Conservation (phyloP, 2,113 vertebrate genomes). For the Benitochromis conjunctus region DNA sequence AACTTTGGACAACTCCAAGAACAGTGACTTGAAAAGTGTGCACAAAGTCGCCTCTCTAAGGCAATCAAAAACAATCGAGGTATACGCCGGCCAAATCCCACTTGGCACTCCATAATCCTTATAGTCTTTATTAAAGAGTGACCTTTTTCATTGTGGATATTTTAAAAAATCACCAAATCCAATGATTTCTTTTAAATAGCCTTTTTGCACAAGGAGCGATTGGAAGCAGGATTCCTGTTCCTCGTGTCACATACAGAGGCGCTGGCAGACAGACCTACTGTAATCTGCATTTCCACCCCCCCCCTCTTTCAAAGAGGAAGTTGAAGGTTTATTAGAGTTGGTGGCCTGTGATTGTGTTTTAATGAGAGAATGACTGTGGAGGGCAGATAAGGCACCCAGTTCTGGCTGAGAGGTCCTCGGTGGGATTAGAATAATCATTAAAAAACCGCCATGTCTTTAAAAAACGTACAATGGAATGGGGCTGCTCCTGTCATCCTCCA, state of each 20-base stretch:
- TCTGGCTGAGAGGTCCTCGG: conserved; percentile 72
- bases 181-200: conserved; percentile 29
- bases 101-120: conserved; percentile 31
- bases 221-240: conserved; percentile 67
- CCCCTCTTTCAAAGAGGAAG: conserved; percentile 71
- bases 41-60: background rate
- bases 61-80: conserved; percentile 49
- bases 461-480: conserved; percentile 70
- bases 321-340: conserved; percentile 89
- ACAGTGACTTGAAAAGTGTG: conserved; percentile 11
- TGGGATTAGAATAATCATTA: conserved; percentile 83
- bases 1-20: conserved; percentile 30
- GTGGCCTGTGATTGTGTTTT: conserved; percentile 89
- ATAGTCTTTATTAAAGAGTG: conserved; percentile 40
- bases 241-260: conserved; percentile 47
- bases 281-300: conserved; percentile 71
- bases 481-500: conserved; percentile 48
- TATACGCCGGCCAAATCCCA: background rate
- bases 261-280: conserved; percentile 64
- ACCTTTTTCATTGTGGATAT: conserved; percentile 37
- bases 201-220: conserved; percentile 39
- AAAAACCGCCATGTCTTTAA: conserved; percentile 71
- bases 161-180: conserved; percentile 16
- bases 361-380: conserved; percentile 85
- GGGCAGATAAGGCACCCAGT: conserved; percentile 80